Base-by-base conservation (phyloP, 2,888 invertebrate species). In the Arenicola marina region DNA sequence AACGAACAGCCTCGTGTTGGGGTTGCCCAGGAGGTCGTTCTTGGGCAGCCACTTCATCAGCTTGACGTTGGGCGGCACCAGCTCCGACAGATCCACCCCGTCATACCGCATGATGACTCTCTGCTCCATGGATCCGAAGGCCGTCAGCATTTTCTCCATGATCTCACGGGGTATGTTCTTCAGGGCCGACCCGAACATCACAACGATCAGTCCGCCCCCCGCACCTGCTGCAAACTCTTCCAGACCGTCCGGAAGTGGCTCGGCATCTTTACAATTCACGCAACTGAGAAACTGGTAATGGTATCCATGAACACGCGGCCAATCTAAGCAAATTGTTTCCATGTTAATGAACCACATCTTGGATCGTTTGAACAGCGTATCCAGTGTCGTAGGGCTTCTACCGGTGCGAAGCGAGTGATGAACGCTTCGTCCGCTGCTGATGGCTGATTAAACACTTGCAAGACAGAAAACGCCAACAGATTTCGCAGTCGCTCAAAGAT, bases 1-100 rank as follows among this genome's bases (percentile, higher is more conserved):
- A 26, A 62, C 51, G 45, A 62, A 62, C 24, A 59, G 31, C 24
- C 26, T 11, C 4, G 44, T 38, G 2, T 58, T 29, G 4, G 11
- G 24, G 24, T 59, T 46, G 15, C 57, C 62, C 4, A 62, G 58
- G n/a, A 62, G 58, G 38, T 62, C 62, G 59, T 48, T 59, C 43
- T 62, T 57, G 24, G 62, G 62, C 4, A 62, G n/a, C 62, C 62
- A 62, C 2, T 4, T 7, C 4, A n/a, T 3, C 26, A 62, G 33
- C 7, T 31, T 24, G 2, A 62, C 57, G 33, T 62, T 58, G 3
- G 32, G 33, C 2, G 56, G 57, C 2, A 51, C 51, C 7, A 2
- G 21, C 4, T 26, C 31, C 18, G 7, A n/a, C n/a, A 28, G 24
- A 18, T 4, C 26, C n/a, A n/a, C n/a, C 4, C 57, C 58, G n/a